A percentile compares a stretch with the other conserved stretches of the same genome.
These are phyloP conservation scores for Astyanax mexicanus DNA, from an alignment of 2,797 vertebrate species.

Conservation along the genomic window DNA sequence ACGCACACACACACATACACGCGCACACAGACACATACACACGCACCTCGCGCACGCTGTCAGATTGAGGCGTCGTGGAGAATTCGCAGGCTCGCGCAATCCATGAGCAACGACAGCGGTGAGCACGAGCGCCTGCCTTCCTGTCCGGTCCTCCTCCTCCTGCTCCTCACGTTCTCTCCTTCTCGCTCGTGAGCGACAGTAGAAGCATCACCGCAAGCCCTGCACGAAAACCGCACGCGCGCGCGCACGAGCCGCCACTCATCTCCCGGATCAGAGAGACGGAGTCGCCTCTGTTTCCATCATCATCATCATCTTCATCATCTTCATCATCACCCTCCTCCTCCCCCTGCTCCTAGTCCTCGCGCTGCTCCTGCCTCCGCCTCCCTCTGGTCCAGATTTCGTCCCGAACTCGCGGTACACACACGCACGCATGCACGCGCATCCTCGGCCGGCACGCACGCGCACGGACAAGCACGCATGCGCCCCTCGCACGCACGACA, in stretches of 20 bases:
- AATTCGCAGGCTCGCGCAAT: not conserved
- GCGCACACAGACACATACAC: not conserved
- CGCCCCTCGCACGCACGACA: not conserved
- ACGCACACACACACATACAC: not conserved
- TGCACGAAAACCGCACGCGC: not conserved
- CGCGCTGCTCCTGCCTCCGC: not conserved
- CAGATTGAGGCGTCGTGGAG: not conserved
- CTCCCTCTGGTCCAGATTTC: constrained; percentile 8
- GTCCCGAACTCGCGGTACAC: not conserved
- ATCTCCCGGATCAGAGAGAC: not conserved
- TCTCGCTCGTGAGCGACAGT: not conserved
- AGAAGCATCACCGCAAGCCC: not conserved
- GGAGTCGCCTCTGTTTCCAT: not conserved
- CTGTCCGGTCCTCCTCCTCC: not conserved
- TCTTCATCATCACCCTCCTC: not conserved
- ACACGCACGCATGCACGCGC: not conserved
- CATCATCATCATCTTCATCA: not conserved
- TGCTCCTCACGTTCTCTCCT: not conserved
- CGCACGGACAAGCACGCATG: not conserved
- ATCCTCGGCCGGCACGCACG: not conserved
- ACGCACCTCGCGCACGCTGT: not conserved
- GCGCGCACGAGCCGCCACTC: not conserved
- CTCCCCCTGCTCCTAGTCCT: not conserved
- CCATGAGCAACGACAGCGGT: not conserved
- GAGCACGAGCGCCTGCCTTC: not conserved